A percentile compares a stretch with the other conserved stretches of the same genome.
Conservation (phyloP, 1,140 invertebrate genomes). For the Eubasilissa regina region DNA sequence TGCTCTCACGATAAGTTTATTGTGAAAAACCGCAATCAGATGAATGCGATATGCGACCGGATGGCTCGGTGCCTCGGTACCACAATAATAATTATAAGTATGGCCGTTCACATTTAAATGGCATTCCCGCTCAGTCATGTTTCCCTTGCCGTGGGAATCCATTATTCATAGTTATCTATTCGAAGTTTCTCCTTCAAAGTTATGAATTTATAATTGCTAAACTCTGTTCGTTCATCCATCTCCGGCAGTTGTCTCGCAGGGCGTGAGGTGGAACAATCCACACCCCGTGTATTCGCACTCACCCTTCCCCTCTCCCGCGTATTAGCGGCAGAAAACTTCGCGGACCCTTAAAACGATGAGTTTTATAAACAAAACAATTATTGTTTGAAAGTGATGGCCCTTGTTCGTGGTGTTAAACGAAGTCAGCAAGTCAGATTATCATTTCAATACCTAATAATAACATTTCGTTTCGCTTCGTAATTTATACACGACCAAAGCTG, state of each 20-base stretch:
- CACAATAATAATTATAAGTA: conserved; percentile 55
- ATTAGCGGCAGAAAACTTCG: conserved; percentile 34
- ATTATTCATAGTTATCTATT: conserved; percentile 63
- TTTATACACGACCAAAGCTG: no score
- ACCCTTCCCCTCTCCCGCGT: not conserved
- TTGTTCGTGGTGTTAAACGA: not conserved
- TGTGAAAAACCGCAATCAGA: conserved; percentile 35
- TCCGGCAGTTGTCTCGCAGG: conserved; percentile 50
- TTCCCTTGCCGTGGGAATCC: conserved; percentile 58
- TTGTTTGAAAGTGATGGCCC: not conserved
- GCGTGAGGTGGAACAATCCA: conserved; percentile 39
- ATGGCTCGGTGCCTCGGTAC: not conserved
- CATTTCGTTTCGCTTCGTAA: no score
- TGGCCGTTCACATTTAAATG: conserved; percentile 56
- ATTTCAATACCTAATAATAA: no score
- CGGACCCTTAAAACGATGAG: conserved; percentile 13
- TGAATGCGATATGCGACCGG: conserved; percentile 3
- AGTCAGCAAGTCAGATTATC: no score
- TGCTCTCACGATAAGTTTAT: conserved; percentile 13
- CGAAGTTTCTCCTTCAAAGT: conserved; percentile 61
- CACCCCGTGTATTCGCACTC: not conserved
- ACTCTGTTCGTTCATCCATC: conserved; percentile 61
- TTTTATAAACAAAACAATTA: conserved; percentile 11
- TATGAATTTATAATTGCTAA: conserved; percentile 62
- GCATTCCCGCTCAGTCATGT: conserved; percentile 59